A percentile compares a stretch with the other conserved stretches of the same genome.
phyloP scores from a whole-genome alignment of 2,113 vertebrate genomes.

The Barnardius zonarius region DNA sequence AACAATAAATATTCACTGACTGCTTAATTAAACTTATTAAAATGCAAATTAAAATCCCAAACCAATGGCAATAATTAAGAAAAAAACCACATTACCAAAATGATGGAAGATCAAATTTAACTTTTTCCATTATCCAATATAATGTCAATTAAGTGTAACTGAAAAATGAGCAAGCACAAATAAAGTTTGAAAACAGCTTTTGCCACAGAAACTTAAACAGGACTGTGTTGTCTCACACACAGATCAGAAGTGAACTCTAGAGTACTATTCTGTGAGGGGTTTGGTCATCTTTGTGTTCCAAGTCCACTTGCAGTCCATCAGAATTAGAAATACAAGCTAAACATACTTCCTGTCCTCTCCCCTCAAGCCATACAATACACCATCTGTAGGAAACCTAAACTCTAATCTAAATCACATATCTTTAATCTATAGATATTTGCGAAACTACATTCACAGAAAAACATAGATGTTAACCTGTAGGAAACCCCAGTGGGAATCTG shows the following conservation, averaged over 20 bases:
- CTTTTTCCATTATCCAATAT: constrained; percentile 6
- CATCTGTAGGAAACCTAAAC: neutral
- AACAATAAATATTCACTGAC: constrained; percentile 26
- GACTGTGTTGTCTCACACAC: neutral
- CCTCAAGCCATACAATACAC: neutral
- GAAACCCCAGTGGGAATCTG: neutral
- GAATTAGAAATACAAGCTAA: neutral
- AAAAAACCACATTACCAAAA: neutral
- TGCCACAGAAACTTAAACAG: neutral
- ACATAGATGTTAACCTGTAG: neutral
- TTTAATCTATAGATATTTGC: neutral
- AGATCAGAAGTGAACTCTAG: neutral
- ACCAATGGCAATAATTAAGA: neutral
- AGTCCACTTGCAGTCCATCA: neutral
- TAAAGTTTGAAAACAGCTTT: neutral
- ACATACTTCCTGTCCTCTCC: neutral
- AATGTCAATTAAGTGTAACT: constrained; percentile 16
- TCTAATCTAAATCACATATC: neutral
- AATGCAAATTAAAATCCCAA: constrained; percentile 43
- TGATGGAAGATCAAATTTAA: constrained; percentile 21
- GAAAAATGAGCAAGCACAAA: neutral
- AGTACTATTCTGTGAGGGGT: neutral
- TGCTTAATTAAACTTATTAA: constrained; percentile 38
- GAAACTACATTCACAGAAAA: neutral
- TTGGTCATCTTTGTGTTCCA: neutral